Evolutionary conservation across 2,797 vertebrate genomes (phyloP), one percentile per base, ranked within the genome.

Genomic region (Typhlichthys eigenmanni): DNA sequence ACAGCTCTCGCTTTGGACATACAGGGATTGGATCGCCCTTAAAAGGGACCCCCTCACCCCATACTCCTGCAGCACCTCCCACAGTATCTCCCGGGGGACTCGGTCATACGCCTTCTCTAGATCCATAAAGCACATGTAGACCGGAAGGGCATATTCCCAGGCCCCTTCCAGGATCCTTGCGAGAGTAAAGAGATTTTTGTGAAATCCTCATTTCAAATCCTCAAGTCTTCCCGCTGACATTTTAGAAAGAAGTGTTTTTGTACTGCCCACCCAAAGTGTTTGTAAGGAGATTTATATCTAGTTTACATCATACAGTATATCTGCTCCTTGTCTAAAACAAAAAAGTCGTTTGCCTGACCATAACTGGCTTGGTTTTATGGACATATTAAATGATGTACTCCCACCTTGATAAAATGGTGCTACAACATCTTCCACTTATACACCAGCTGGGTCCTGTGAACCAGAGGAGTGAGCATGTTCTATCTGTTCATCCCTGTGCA

Each of bases 381-480:
- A 29, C 29, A 24, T 64, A 66, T 73, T 57, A 58, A 46, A 13
- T 17, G 43, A 65, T 78, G 51, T 64, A 58, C 19, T 12, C 1
- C 46, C 34, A 71, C 60, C 58, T 62, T 43, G 58, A 76, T 62
- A 54, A 65, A 63, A 68, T 77, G 64, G 69, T 80, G 59, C 64
- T 71, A 12, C 47, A 16, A 51, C 58, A 51, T 52, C 58, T n/a
- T 54, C 54, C 60, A 51, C 60, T 60, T 24, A 5, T 62, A 55
- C 71, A 69, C 58, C 81, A 86, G 81, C 77, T 88, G 82, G 68
- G 54, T 62, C 72, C 69, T 74, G 66, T 76, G 63, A 81, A 81
- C 47, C 51, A 46, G 24, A 71, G 68, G 72, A 80, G 70, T 71
- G 72, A 78, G 72, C 46, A 0, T 61, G 80, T 72, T 78, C 83